Conservation (phyloP, 35 echinoderm and acorn worm species). For the Amphiura filiformis region DNA sequence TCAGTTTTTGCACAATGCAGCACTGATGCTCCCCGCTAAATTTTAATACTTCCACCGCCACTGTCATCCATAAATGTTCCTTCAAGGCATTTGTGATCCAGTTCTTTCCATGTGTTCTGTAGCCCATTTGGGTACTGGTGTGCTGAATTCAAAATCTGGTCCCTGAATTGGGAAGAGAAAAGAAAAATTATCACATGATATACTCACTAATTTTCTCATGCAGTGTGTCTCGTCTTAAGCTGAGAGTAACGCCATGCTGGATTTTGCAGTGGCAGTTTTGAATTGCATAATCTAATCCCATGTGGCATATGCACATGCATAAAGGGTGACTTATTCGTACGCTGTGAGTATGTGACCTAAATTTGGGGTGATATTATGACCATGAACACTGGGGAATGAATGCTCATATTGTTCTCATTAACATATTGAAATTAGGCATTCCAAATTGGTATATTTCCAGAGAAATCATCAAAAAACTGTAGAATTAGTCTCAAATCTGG, state of each 20-base stretch:
- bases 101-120: slow-evolving; percentile 56
- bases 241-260: too few species aligned
- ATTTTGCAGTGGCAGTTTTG: too few species aligned
- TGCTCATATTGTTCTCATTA: too few species aligned
- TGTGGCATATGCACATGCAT: neutral
- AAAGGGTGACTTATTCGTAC: neutral
- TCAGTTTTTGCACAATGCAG: too few species aligned
- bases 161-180: slow-evolving; percentile 48
- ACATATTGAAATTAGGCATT: too few species aligned
- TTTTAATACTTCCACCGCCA: neutral
- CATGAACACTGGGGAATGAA: too few species aligned
- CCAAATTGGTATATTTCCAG: too few species aligned
- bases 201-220: neutral
- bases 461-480: too few species aligned
- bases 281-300: neutral
- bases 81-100: neutral
- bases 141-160: slow-evolving; percentile 83
- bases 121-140: slow-evolving; percentile 68
- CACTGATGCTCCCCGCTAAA: neutral
- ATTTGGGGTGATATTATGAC: neutral
- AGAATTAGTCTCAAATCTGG: too few species aligned
- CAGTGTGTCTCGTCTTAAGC: too few species aligned
- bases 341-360: neutral
- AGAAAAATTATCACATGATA: too few species aligned
- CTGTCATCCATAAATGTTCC: neutral